Evolutionary conservation across 2,888 invertebrate species (phyloP).

Genomic region (Macrophya annulata): DNA sequence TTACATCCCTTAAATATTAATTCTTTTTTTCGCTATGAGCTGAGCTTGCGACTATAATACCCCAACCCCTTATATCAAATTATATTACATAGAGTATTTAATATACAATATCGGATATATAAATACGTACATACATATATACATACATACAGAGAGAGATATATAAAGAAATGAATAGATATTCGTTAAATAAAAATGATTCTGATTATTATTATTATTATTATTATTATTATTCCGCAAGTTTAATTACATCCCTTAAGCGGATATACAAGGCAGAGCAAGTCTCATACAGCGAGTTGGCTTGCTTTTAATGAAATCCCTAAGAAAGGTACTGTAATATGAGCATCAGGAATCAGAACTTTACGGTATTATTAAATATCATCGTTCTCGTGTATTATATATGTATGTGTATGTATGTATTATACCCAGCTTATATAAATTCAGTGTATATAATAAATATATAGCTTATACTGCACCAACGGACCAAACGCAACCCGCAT

Average conservation of each 20-base stretch:
- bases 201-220: not conserved
- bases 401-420: slow-evolving; percentile 57
- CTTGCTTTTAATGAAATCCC: slow-evolving; percentile 76
- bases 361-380: slow-evolving; percentile 75
- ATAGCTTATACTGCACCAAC: not conserved
- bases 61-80: not conserved
- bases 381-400: slow-evolving; percentile 66
- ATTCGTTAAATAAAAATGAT: slow-evolving; percentile 75
- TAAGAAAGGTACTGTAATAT: slow-evolving; percentile 42
- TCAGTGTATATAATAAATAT: not conserved
- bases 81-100: not conserved
- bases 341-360: slow-evolving; percentile 68
- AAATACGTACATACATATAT: not conserved
- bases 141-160: not conserved
- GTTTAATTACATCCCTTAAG: slow-evolving; percentile 79
- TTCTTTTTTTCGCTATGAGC: not conserved
- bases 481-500: not conserved
- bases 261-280: slow-evolving; percentile 69
- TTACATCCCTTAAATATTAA: too few species aligned
- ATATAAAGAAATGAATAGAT: slow-evolving; percentile 65
- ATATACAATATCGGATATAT: not conserved
- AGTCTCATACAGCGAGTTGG: slow-evolving; percentile 62
- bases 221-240: slow-evolving; percentile 70
- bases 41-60: not conserved
- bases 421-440: slow-evolving; percentile 52